Base-by-base conservation (phyloP, 2,888 invertebrate genomes). In the Anoplius nigerrimus region DNA sequence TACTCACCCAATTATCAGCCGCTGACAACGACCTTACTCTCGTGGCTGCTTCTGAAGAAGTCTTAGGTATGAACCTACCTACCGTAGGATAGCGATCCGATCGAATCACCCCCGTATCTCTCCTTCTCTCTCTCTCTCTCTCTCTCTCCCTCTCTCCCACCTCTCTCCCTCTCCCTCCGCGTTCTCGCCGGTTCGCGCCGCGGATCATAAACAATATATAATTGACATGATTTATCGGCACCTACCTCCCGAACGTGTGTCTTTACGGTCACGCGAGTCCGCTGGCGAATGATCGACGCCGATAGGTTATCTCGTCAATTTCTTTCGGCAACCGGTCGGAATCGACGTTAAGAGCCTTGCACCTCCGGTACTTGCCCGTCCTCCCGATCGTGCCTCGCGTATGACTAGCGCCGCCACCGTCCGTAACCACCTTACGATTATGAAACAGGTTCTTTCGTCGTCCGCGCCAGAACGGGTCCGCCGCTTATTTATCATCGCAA, bases 1-100 rank as follows among this genome's bases (percentile, higher is more conserved):
- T 80, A 71, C 83, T 86, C 87, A 83, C 84, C 88, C 88, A 88
- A 88, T 88, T 88, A 88, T 86, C 88, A 84, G 76, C 75, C 75
- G 75, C 76, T 77, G 83, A 82, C 83, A 82, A 84, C 78, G 83
- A 81, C 78, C 82, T 80, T 75, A 21, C 16, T 20, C 42, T 56
- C 57, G 34, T 46, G 20, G 21, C 42, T 18, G 71, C 73, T 73
- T 52, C 75, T 43, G 69, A 70, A 61, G 66, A 66, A 76, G 60
- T 53, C 63, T 56, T 57, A 59, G 69, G 16, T 72, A 68, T 48
- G 66, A 73, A 27, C 54, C 62, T 64, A 46, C 55, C 57, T 57
- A 60, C 21, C 46, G 57, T 56, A 56, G 43, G 5, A 52, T 21
- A 52, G 22, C 21, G 27, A 18, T 27, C 2, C 51, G 56, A 56